phyloP scores from a whole-genome alignment of 1,140 invertebrate genomes.

The Zaprionus taronus region DNA sequence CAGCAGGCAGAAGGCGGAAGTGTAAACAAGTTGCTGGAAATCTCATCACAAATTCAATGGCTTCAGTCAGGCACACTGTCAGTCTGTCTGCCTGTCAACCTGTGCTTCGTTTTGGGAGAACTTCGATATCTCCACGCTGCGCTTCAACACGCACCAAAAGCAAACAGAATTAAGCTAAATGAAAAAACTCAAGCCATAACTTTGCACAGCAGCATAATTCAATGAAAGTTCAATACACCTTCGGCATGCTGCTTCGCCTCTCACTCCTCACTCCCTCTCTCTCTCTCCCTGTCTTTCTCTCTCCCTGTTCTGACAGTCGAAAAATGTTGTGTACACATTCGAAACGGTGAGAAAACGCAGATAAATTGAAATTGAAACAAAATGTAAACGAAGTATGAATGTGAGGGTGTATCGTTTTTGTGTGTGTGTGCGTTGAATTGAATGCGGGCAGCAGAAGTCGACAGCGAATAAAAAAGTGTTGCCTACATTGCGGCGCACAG shows the following conservation, averaged over 20 bases:
- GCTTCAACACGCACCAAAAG: constrained; percentile 45
- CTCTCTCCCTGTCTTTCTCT: background rate
- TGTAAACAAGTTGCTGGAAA: constrained; percentile 25
- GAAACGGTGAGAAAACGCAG: constrained; percentile 37
- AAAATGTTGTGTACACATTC: constrained; percentile 46
- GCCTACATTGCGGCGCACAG: constrained; percentile 55
- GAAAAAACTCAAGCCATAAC: constrained; percentile 57
- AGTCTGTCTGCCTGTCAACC: constrained; percentile 2
- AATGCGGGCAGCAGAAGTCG: constrained; percentile 25
- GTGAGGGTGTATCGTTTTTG: background rate
- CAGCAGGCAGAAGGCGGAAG: constrained; percentile 16
- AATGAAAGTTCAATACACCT: constrained; percentile 63
- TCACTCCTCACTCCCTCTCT: background rate
- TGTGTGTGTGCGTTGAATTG: background rate
- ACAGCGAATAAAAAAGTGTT: constrained; percentile 43
- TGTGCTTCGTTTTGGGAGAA: background rate
- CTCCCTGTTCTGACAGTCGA: background rate
- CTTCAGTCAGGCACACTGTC: background rate
- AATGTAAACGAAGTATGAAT: constrained; percentile 64
- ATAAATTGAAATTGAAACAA: constrained; percentile 75
- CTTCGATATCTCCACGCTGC: constrained; percentile 16
- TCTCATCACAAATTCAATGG: constrained; percentile 29
- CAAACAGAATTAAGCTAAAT: constrained; percentile 61
- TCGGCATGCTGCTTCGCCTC: background rate
- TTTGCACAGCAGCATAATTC: constrained; percentile 55